phyloP scores from a whole-genome alignment of 2,888 invertebrate species.

The Bellardia pandia region DNA sequence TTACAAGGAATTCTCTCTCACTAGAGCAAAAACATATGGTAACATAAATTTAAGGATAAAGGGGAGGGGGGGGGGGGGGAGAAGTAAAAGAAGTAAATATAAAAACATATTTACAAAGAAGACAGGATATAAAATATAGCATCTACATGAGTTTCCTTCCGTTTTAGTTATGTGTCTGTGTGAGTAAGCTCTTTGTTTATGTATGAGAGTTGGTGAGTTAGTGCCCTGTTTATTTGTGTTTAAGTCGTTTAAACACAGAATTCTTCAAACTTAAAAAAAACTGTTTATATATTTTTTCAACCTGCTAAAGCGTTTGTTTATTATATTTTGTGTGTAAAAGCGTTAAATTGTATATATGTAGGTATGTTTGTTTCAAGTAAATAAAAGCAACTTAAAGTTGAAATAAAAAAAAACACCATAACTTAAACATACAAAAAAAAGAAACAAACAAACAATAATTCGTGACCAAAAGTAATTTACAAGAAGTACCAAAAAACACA shows the following conservation, averaged over 20 bases:
- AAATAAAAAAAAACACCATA: not conserved
- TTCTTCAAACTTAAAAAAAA: not conserved
- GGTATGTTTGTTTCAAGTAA: not conserved
- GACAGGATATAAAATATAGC: not conserved
- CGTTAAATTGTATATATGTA: not conserved
- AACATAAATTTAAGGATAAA: not conserved
- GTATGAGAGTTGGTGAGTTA: no score
- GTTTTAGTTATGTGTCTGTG: not conserved
- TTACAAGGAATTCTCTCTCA: not conserved
- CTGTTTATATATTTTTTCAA: not conserved
- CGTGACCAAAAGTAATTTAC: slow-evolving; percentile 56
- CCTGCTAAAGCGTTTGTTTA: not conserved
- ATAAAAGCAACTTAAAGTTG: not conserved
- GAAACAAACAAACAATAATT: slow-evolving; percentile 47
- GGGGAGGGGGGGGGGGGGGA: no score
- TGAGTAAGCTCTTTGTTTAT: no score
- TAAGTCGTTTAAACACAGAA: not conserved
- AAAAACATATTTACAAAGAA: not conserved
- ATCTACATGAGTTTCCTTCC: not conserved
- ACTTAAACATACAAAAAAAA: not conserved
- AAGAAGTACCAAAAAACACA: not conserved
- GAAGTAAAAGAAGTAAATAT: not conserved
- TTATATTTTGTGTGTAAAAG: not conserved
- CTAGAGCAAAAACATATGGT: not conserved
- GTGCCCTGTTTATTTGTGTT: not conserved